phyloP scores from a whole-genome alignment of 2,113 vertebrate species.

The Hyaena hyaena region DNA sequence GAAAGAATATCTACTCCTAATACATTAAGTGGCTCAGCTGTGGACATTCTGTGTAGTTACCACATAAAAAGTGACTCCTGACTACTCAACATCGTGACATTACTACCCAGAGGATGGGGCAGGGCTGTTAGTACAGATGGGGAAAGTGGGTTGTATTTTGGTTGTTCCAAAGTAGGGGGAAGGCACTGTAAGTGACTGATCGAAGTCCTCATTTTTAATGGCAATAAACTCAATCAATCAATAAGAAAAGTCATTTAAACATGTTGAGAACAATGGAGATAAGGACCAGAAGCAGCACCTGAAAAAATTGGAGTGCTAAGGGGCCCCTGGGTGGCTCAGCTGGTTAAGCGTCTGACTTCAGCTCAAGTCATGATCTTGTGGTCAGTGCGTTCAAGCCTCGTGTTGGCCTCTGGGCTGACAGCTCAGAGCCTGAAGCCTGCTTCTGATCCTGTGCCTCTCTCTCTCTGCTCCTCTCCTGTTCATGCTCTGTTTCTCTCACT shows the following conservation, averaged over 20 bases:
- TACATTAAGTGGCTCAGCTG: neutral
- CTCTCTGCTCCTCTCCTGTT: no score
- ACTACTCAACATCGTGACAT: neutral
- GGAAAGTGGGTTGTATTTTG: no score
- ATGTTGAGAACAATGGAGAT: neutral
- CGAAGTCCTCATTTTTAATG: neutral
- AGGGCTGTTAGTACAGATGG: accelerated
- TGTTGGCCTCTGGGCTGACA: no score
- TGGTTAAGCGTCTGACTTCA: no score
- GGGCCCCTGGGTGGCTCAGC: no score
- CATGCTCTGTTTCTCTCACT: no score
- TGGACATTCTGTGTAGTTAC: neutral
- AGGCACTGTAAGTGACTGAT: neutral
- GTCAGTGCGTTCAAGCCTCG: no score
- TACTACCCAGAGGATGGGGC: neutral
- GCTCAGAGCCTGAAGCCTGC: no score
- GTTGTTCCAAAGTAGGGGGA: neutral
- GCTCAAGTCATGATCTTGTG: no score
- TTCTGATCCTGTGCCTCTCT: no score
- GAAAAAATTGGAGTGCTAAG: neutral
- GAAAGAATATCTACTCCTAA: neutral
- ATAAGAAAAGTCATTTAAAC: neutral
- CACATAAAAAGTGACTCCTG: neutral
- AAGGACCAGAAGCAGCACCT: neutral
- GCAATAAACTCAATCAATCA: neutral